Evolutionary conservation across 2,888 invertebrate species (phyloP).

Genomic region (Agrotis segetum): DNA sequence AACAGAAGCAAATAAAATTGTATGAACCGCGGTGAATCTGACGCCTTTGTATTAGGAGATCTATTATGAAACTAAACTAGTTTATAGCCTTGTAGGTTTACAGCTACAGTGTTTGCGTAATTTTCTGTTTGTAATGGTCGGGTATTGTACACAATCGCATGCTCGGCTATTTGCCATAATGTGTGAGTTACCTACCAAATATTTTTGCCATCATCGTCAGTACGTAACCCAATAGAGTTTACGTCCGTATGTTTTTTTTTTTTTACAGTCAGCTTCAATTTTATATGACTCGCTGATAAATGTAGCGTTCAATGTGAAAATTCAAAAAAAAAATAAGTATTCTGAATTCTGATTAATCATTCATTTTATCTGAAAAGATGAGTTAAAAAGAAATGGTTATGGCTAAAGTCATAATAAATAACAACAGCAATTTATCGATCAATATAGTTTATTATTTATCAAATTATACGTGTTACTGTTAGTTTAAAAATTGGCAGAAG

Average conservation of each 20-base stretch:
- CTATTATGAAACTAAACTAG: conserved; percentile 18
- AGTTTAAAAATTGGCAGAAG: not conserved
- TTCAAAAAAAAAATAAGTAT: too few species aligned
- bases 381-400: too few species aligned
- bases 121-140: not conserved
- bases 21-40: not conserved
- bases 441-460: conserved; percentile 38
- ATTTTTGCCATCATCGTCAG: too few species aligned
- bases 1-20: not conserved
- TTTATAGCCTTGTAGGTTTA: conserved; percentile 3
- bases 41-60: conserved; percentile 19
- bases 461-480: not conserved
- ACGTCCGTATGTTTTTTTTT: too few species aligned
- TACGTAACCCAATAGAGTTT: too few species aligned
- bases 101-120: conserved; percentile 21
- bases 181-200: too few species aligned
- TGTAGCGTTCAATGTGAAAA: too few species aligned
- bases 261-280: too few species aligned
- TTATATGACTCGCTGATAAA: too few species aligned
- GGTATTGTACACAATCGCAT: conserved; percentile 3
- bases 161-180: not conserved
- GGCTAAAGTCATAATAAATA: not conserved
- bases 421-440: not conserved
- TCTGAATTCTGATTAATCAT: too few species aligned
- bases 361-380: too few species aligned